Conservation (phyloP, 2,888 invertebrate genomes). For the Cheilosia pagana region DNA sequence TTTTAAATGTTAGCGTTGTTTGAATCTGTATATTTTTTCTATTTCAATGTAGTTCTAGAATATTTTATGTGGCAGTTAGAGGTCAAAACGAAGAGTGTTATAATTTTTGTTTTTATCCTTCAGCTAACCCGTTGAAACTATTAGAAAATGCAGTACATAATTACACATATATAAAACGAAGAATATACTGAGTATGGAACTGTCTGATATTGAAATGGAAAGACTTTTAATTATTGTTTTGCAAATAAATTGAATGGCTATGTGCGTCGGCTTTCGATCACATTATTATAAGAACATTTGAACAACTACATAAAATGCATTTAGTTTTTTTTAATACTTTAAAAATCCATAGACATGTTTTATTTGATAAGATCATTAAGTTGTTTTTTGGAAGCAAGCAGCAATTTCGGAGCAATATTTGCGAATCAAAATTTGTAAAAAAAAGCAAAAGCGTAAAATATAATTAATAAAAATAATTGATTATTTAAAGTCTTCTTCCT, state of each 20-base stretch:
- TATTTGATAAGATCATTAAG: constrained; percentile 42
- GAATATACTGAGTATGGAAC: constrained; percentile 14
- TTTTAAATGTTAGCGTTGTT: constrained; percentile 56
- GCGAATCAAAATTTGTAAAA: constrained; percentile 69
- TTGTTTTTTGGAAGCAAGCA: constrained; percentile 37
- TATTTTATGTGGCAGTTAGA: constrained; percentile 43
- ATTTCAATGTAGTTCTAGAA: constrained; percentile 47
- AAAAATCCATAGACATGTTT: constrained; percentile 23
- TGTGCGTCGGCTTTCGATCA: constrained; percentile 32
- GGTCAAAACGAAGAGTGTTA: constrained; percentile 52
- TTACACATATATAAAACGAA: constrained; percentile 21
- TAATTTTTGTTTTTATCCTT: constrained; percentile 41
- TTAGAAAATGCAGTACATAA: constrained; percentile 34
- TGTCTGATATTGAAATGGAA: constrained; percentile 39
- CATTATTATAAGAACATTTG: constrained; percentile 20
- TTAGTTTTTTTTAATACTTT: constrained; percentile 55
- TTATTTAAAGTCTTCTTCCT: constrained; percentile 32
- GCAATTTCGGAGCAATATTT: constrained; percentile 52
- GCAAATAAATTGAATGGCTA: constrained; percentile 53
- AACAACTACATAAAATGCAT: constrained; percentile 60
- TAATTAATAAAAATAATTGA: constrained; percentile 55
- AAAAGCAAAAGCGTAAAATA: constrained; percentile 7
- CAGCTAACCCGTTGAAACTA: constrained; percentile 28
- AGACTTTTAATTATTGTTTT: constrained; percentile 37
- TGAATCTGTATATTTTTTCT: constrained; percentile 54